A percentile compares a stretch with the other conserved stretches of the same genome.
Conservation (phyloP, 2,888 invertebrate genomes). For the Eudiplozoon nipponicum region DNA sequence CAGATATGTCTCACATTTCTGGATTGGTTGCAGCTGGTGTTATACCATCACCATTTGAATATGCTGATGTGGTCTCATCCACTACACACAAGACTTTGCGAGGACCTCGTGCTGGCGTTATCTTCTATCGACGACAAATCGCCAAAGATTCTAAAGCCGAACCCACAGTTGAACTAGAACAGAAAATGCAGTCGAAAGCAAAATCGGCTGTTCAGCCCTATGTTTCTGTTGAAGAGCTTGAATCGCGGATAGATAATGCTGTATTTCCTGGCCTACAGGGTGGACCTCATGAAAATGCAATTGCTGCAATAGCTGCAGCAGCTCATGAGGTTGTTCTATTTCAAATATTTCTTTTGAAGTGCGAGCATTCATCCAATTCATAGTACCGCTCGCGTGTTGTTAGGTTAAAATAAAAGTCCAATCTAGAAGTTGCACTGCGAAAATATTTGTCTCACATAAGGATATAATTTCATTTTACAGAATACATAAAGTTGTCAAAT, state of each 20-base stretch:
- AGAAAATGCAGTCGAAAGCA: neutral
- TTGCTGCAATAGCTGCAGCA: slow-evolving; percentile 35
- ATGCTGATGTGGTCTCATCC: slow-evolving; percentile 60
- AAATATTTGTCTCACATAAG: neutral
- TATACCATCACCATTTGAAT: slow-evolving; percentile 57
- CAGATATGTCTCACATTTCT: slow-evolving; percentile 79
- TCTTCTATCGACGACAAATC: slow-evolving; percentile 20
- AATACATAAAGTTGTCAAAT: neutral
- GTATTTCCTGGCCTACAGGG: slow-evolving; percentile 80
- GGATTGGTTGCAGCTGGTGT: slow-evolving; percentile 60
- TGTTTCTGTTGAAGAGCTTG: slow-evolving; percentile 39
- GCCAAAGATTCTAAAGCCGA: slow-evolving; percentile 23
- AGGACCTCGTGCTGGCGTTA: slow-evolving; percentile 31
- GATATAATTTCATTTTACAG: neutral
- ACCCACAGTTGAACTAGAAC: too few relatives aligned
- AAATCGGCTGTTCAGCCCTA: neutral
- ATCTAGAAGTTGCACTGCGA: too few relatives aligned
- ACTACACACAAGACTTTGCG: slow-evolving; percentile 72
- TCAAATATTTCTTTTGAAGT: too few relatives aligned
- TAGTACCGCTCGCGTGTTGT: too few relatives aligned
- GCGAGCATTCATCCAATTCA: too few relatives aligned
- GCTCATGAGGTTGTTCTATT: slow-evolving; percentile 11
- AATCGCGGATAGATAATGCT: slow-evolving; percentile 50
- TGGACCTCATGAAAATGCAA: slow-evolving; percentile 83
- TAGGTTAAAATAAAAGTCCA: too few relatives aligned